Evolutionary conservation across 2,113 vertebrate species (phyloP).

Genomic region (Peromyscus polionotus): DNA sequence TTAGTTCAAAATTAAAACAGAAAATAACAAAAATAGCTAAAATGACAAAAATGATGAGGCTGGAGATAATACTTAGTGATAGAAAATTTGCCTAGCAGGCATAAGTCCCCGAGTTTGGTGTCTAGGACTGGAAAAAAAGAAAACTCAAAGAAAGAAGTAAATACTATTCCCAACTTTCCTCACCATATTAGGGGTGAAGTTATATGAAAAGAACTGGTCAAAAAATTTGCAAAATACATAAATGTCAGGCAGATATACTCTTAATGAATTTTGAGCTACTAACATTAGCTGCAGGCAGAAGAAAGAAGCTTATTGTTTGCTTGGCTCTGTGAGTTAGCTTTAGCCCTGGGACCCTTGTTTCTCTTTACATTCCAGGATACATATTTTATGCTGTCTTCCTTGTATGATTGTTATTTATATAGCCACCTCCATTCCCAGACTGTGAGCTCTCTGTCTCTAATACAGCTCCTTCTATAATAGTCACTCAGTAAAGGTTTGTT

Average conservation of each 20-base stretch:
- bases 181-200: background rate
- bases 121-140: background rate
- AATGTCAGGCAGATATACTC: background rate
- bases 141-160: background rate
- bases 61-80: background rate
- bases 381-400: background rate
- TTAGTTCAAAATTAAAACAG: background rate
- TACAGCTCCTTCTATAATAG: conserved; percentile 12
- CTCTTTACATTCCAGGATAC: conserved; percentile 11
- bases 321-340: conserved; percentile 4
- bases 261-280: background rate
- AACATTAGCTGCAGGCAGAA: background rate
- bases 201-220: background rate
- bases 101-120: background rate
- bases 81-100: background rate
- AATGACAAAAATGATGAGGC: background rate
- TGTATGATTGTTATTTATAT: conserved; percentile 47
- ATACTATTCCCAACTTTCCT: background rate
- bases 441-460: conserved; percentile 43
- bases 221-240: background rate
- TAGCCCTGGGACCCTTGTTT: background rate
- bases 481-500: conserved; percentile 44
- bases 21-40: conserved; percentile 1
- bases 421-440: background rate
- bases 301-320: conserved; percentile 18